Percentiles rank a stretch among this genome's conserved stretches.
Conservation (phyloP, 1,140 invertebrate species). For the Patella vulgata region DNA sequence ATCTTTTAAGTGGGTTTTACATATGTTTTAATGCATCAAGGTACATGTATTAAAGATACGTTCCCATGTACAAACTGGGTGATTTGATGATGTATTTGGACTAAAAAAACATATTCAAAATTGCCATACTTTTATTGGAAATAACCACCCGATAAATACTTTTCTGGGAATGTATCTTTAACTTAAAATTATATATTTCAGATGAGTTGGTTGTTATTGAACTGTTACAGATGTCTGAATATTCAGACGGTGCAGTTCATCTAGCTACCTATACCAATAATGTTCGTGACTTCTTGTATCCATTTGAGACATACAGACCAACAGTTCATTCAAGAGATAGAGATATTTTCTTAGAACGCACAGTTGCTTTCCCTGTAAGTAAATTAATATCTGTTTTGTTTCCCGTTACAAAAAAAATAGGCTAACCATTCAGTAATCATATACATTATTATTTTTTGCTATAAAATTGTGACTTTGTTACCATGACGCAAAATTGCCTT, state of each 20-base stretch:
- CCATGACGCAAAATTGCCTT: too few relatives aligned
- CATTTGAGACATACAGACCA: constrained; percentile 53
- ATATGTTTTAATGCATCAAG: too few relatives aligned
- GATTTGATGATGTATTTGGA: too few relatives aligned
- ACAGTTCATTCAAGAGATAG: constrained; percentile 49
- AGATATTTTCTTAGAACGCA: constrained; percentile 57
- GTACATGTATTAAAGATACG: too few relatives aligned
- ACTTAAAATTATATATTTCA: constrained; percentile 36
- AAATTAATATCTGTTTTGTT: too few relatives aligned
- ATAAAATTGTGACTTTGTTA: background rate
- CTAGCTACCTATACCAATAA: constrained; percentile 58
- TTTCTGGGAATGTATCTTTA: too few relatives aligned
- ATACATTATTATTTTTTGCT: background rate
- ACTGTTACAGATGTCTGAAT: constrained; percentile 57
- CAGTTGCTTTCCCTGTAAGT: constrained; percentile 61
- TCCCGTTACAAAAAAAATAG: background rate
- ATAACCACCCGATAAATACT: too few relatives aligned
- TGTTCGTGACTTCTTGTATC: constrained; percentile 62
- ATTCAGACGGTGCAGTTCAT: constrained; percentile 48
- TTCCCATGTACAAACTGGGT: too few relatives aligned
- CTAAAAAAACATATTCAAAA: too few relatives aligned
- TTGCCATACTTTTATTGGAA: too few relatives aligned
- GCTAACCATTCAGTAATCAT: too few relatives aligned
- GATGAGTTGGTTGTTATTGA: constrained; percentile 62
- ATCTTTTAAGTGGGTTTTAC: too few relatives aligned